Conservation (phyloP, 2,113 vertebrate species). For the Rhegmatorhina hoffmannsi region DNA sequence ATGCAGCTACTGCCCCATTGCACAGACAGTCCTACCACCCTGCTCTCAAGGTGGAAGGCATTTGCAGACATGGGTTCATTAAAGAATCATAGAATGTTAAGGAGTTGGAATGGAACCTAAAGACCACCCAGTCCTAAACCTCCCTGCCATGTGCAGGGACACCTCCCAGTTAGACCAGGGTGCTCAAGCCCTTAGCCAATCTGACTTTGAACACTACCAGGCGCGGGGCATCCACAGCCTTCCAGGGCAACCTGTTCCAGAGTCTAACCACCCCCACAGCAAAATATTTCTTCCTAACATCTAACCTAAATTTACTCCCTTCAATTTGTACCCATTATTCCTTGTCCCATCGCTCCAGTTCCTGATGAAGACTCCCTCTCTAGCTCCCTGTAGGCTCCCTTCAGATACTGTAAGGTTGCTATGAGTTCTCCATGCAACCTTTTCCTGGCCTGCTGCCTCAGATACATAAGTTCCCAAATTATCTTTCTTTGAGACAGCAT, state of each 20-base stretch:
- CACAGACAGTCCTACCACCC: not conserved
- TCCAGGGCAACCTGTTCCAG: not conserved
- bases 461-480: not conserved
- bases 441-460: not conserved
- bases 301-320: not conserved
- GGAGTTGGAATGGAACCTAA: not conserved
- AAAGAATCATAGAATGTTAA: not conserved
- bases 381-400: not conserved
- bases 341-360: not conserved
- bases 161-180: too few relatives aligned
- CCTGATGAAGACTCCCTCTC: not conserved
- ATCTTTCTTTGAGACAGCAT: not conserved
- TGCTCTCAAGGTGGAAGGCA: accelerated
- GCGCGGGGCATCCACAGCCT: not conserved
- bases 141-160: not conserved
- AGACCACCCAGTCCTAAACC: not conserved
- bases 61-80: accelerated
- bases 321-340: not conserved
- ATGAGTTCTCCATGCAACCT: not conserved
- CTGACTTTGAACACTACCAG: not conserved
- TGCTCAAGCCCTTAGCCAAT: not conserved
- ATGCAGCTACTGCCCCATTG: accelerated
- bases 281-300: not conserved
- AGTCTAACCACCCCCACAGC: not conserved
- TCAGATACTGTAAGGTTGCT: not conserved